Evolutionary conservation across 2,113 vertebrate species (phyloP).

Genomic region (Spea multiplicata): DNA sequence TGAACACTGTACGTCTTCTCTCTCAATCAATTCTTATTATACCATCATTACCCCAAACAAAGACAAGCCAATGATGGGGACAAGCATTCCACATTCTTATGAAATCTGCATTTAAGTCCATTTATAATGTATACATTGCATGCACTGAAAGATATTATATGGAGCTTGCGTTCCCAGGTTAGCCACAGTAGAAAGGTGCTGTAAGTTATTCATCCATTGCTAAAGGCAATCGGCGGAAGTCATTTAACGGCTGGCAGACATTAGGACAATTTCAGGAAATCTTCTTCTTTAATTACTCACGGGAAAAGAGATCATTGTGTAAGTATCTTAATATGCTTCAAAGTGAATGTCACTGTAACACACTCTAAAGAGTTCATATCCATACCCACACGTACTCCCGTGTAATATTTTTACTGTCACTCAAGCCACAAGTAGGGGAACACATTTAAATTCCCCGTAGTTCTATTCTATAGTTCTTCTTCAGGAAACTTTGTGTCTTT

Average conservation of each 20-base stretch:
- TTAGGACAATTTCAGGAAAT: conserved; percentile 1
- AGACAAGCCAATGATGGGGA: neutral
- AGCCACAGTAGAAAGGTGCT: neutral
- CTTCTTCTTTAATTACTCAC: neutral
- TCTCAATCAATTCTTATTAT: neutral
- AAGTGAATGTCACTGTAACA: neutral
- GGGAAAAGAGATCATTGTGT: neutral
- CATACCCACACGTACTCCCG: too few species aligned
- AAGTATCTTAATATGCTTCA: neutral
- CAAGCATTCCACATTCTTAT: too few species aligned
- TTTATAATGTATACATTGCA: too few species aligned
- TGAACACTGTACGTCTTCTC: neutral
- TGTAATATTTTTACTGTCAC: too few species aligned
- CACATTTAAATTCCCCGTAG: too few species aligned
- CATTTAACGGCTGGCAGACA: neutral
- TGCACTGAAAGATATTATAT: too few species aligned
- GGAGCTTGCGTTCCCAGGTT: too few species aligned
- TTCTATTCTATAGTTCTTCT: too few species aligned
- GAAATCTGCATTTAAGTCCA: too few species aligned
- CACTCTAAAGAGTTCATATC: neutral
- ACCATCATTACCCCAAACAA: neutral
- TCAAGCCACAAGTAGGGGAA: too few species aligned
- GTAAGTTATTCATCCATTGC: neutral
- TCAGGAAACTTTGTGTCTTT: too few species aligned
- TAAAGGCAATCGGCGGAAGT: neutral